Conservation (phyloP, 2,797 vertebrate species). For the Pseudochirops corinnae region DNA sequence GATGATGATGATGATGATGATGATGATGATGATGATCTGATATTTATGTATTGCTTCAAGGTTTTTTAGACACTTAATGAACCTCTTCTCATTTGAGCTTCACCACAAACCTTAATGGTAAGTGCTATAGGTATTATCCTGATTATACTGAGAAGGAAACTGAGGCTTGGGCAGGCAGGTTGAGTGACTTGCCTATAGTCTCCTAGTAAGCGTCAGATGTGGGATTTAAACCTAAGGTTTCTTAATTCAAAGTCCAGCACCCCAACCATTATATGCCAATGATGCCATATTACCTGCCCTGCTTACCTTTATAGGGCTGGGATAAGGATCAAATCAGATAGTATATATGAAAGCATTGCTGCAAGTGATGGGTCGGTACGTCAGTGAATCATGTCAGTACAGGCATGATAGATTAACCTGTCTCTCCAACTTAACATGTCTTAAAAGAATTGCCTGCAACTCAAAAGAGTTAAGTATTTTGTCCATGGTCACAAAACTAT, state of each 20-base stretch:
- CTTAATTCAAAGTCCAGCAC: not conserved
- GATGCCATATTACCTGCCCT: not conserved
- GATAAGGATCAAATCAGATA: not conserved
- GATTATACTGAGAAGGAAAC: not conserved
- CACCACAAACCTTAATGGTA: conserved; percentile 12
- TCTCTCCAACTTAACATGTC: not conserved
- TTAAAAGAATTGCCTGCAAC: not conserved
- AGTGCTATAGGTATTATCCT: not conserved
- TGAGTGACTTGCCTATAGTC: conserved; percentile 15
- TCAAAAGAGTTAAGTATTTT: not conserved
- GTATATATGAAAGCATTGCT: not conserved
- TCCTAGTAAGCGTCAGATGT: not conserved
- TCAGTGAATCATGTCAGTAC: not conserved
- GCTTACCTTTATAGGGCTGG: not conserved
- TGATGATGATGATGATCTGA: not conserved
- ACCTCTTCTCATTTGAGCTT: not conserved
- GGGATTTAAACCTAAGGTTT: conserved; percentile 15
- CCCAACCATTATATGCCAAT: not conserved
- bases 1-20: not conserved
- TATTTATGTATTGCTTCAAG: not conserved
- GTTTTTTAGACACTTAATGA: not conserved
- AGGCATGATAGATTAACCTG: not conserved
- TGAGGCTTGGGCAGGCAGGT: not conserved
- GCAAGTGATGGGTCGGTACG: not conserved
- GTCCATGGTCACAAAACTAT: not conserved